Base-by-base conservation (phyloP, 1,140 invertebrate genomes). In the Phymorhynchus buccinoides region DNA sequence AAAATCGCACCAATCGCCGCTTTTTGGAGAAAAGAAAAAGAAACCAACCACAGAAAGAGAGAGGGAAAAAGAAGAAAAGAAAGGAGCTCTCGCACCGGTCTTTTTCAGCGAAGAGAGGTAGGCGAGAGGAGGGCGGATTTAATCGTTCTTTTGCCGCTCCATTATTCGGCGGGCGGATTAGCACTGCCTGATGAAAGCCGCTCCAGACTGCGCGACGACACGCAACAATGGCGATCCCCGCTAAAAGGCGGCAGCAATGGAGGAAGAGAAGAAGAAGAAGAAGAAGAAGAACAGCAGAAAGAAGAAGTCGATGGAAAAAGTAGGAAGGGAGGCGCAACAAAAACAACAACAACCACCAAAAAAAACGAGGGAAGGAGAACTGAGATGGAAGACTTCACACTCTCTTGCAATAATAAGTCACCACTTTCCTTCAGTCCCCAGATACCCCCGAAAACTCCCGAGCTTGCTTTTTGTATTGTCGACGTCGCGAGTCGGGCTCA, bases 181-280 rank as follows among this genome's bases (percentile, higher is more conserved):
- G 81, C 83, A 68, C 14, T 39, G 44, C 37, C 44, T 16, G 39
- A 14, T 89, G 75, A 89, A 91, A 83, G 80, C 81, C 30, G 68
- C 22, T 30, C 86, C 89, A 90, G 90, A 91, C 90, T 86, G 84
- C 22, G 39, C 78, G 90, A 89, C 90, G 89, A 88, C 90, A 79
- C 16, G 52, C 35, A 37, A 89, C 89, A 89, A 90, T 89, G 75
- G 73, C 82, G 35, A 44, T 62, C 56, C 56, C 4, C 22, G 48
- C 48, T 9, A 14, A 52, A 52, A 18, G 48, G 12, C 22, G 48
- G 48, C n/a, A 4, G 12, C n/a, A 27, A 62, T 6, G 1, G 56
- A 62, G 27, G 56, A 27, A 27, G 71, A 32, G 71, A n/a, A n/a
- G 66, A 3, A n/a, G 66, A 71, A n/a, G 66, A n/a, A 0, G 66